Evolutionary conservation across 2,888 invertebrate species (phyloP).

Genomic region (Acholoe squamosa): DNA sequence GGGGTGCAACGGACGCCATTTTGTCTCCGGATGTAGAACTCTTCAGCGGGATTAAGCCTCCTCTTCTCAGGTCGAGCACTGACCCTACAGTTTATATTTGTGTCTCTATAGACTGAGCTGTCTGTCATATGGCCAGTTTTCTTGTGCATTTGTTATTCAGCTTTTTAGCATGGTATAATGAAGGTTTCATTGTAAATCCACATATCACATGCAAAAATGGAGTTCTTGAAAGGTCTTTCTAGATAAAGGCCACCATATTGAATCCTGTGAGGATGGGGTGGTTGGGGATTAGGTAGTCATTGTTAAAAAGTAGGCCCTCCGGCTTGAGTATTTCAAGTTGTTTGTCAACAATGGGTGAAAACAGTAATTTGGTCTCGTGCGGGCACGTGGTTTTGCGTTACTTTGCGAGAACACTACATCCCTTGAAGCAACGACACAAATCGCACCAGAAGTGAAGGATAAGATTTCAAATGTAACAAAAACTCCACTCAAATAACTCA

Average conservation of each 20-base stretch:
- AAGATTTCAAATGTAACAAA: constrained; percentile 17
- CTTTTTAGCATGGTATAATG: too few relatives aligned
- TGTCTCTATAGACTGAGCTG: too few relatives aligned
- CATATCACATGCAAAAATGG: too few relatives aligned
- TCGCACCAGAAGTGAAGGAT: not conserved
- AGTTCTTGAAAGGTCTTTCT: too few relatives aligned
- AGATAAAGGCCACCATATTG: not conserved
- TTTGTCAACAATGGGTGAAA: constrained; percentile 18
- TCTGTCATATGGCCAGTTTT: too few relatives aligned
- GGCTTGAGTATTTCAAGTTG: constrained; percentile 2
- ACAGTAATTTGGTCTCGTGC: constrained; percentile 27
- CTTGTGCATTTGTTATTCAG: not conserved
- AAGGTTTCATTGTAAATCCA: too few relatives aligned
- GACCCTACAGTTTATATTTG: not conserved
- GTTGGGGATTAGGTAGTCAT: not conserved
- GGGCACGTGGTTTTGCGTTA: constrained; percentile 5
- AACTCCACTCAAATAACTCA: not conserved
- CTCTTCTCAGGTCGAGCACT: not conserved
- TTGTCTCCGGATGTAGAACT: constrained; percentile 8
- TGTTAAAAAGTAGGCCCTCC: not conserved
- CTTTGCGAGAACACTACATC: not conserved
- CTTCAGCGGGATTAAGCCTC: not conserved
- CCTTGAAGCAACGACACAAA: not conserved
- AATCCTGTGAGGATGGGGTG: not conserved
- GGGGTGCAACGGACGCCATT: not conserved